phyloP scores from a whole-genome alignment of 2,888 invertebrate genomes.

The Notocelia uddmanniana region DNA sequence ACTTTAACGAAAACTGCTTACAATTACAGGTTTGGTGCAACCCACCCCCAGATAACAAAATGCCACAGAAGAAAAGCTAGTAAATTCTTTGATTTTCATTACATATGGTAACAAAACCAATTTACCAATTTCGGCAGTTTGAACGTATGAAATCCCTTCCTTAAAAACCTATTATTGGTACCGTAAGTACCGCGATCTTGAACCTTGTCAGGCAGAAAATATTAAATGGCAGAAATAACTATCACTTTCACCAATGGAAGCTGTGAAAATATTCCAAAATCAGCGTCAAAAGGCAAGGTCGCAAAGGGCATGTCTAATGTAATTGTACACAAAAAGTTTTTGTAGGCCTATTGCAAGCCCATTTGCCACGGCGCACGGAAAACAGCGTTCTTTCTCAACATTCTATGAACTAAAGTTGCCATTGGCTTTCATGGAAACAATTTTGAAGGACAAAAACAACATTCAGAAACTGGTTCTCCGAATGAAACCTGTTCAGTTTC shows the following conservation, averaged over 20 bases:
- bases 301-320: conserved; percentile 19
- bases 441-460: neutral
- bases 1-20: too few species aligned
- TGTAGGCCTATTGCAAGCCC: conserved; percentile 1
- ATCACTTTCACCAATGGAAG: neutral
- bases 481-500: neutral
- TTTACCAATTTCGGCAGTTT: neutral
- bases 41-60: too few species aligned
- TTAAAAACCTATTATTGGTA: neutral
- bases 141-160: neutral
- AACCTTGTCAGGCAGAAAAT: neutral
- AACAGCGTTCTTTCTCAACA: neutral
- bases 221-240: conserved; percentile 1
- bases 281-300: conserved; percentile 17
- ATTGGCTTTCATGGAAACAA: neutral
- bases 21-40: too few species aligned
- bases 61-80: neutral
- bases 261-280: conserved; percentile 6
- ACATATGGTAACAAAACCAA: neutral
- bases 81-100: neutral
- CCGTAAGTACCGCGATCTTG: neutral
- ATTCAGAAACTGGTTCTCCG: neutral
- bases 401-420: neutral
- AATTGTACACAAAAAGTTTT: neutral
- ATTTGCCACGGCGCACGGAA: neutral